Base-by-base conservation (phyloP, 2,797 vertebrate genomes). In the Psittacula echo region DNA sequence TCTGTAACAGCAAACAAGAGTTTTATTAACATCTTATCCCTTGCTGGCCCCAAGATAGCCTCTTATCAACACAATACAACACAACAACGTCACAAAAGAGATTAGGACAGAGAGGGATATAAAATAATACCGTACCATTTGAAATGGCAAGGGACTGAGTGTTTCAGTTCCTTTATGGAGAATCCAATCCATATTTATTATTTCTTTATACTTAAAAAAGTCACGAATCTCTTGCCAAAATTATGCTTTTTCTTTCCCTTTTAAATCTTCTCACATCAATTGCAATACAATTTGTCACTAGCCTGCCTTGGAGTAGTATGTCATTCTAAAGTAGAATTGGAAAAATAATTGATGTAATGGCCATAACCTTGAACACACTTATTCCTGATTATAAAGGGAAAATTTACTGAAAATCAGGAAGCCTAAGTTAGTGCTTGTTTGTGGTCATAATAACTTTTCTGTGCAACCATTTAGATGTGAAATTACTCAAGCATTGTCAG, bases 21-120 rank as follows among this genome's bases (percentile, higher is more conserved):
- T 96, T 96, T 96, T 95, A 97, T 95, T 96, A 95, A 89, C 77
- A 95, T 96, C 85, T 96, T 94, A 95, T 96, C 89, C 95, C 51
- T 91, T 93, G 54, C 86, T 91, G 90, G 74, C 95, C 91, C 83
- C 93, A 91, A 94, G 94, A 96, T 94, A 97, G 87, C 77, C 95
- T 93, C 94, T 96, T 96, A 94, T 93, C 94, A 94, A 94, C 89
- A 93, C 85, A 94, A 94, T 91, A 74, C 85, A 94, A 96, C 86
- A 89, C 83, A 89, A 91, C 89, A 93, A 93, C 24, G 10, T 91
- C 89, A 93, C 93, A 94, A 96, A 96, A 93, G 85, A 95, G 92
- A 96, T 97, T 95, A 94, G 74, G 80, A 91, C 85, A 90, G 64
- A 94, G 94, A 93, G 5, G 56, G 85, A 88, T 85, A 90, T 89